phyloP scores from a whole-genome alignment of 2,797 vertebrate genomes.

The Enteromius paludinosus region DNA sequence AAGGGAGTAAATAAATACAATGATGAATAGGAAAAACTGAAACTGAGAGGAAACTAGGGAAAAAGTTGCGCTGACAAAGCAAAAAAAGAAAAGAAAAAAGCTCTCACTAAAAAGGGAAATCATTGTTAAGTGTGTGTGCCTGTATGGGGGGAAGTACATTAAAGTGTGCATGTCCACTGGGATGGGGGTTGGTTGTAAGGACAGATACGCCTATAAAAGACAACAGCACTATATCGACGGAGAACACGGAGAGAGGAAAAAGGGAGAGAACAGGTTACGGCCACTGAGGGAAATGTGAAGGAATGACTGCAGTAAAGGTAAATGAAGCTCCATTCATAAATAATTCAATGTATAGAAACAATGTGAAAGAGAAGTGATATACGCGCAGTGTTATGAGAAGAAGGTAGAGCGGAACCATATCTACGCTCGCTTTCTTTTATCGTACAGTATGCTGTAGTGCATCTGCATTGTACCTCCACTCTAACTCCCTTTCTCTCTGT shows the following conservation, averaged over 20 bases:
- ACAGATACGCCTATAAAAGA: slow-evolving; percentile 43
- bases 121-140: slow-evolving; percentile 53
- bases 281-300: slow-evolving; percentile 42
- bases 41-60: slow-evolving; percentile 31
- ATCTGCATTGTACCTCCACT: slow-evolving; percentile 42
- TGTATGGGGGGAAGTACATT: slow-evolving; percentile 36
- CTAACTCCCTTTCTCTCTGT: slow-evolving; percentile 35
- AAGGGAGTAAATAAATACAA: slow-evolving; percentile 20
- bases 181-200: slow-evolving; percentile 38
- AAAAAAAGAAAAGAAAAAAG: slow-evolving; percentile 17
- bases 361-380: neutral
- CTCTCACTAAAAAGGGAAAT: slow-evolving; percentile 54
- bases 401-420: neutral
- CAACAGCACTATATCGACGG: slow-evolving; percentile 45
- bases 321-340: slow-evolving; percentile 39
- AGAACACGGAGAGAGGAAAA: slow-evolving; percentile 27
- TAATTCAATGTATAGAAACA: slow-evolving; percentile 21
- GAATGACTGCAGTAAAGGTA: slow-evolving; percentile 45
- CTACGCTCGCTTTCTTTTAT: slow-evolving; percentile 6
- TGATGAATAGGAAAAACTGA: slow-evolving; percentile 20
- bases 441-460: slow-evolving; percentile 33
- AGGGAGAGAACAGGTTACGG: neutral
- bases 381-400: neutral
- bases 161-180: slow-evolving; percentile 29
- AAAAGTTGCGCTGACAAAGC: slow-evolving; percentile 63